Percentiles rank a stretch among this genome's conserved stretches.
These are phyloP conservation scores for Pangasius larnaudii DNA, from an alignment of 2,797 vertebrate genomes.

Conservation along the genomic window DNA sequence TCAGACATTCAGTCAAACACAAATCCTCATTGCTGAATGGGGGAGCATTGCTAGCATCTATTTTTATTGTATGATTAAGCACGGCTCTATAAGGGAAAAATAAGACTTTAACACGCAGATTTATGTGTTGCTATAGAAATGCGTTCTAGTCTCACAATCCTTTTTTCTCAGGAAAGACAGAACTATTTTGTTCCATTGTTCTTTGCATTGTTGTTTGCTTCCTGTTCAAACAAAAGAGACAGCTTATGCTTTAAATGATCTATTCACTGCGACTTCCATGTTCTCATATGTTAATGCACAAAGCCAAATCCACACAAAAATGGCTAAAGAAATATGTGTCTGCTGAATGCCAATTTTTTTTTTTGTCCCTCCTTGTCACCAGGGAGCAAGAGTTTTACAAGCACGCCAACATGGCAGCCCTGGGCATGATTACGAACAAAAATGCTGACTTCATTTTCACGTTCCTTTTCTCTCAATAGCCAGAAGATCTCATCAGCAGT, in stretches of 20 bases:
- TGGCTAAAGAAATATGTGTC: conserved; percentile 44
- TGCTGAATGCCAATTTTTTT: conserved; percentile 42
- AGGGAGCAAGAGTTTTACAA: conserved; percentile 57
- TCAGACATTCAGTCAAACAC: conserved; percentile 23
- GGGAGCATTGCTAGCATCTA: conserved; percentile 41
- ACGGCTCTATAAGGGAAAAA: conserved; percentile 42
- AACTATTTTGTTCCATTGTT: conserved; percentile 64
- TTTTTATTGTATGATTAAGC: conserved; percentile 39
- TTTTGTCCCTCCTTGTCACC: conserved; percentile 46
- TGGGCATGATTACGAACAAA: conserved; percentile 52
- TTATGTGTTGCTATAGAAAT: conserved; percentile 54
- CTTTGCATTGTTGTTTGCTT: conserved; percentile 54
- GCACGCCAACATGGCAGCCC: conserved; percentile 53
- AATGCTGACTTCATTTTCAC: conserved; percentile 63
- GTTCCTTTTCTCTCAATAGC: conserved; percentile 58
- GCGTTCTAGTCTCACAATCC: conserved; percentile 48
- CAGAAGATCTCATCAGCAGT: conserved; percentile 62
- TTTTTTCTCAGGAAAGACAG: conserved; percentile 43
- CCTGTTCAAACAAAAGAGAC: conserved; percentile 61
- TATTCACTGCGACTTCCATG: conserved; percentile 53
- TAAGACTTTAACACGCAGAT: conserved; percentile 53
- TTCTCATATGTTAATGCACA: conserved; percentile 57
- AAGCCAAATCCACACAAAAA: conserved; percentile 49
- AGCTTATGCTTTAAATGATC: conserved; percentile 59
- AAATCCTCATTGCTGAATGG: conserved; percentile 40